Conservation (phyloP, 2,797 vertebrate genomes). For the Sebastes flavidus region DNA sequence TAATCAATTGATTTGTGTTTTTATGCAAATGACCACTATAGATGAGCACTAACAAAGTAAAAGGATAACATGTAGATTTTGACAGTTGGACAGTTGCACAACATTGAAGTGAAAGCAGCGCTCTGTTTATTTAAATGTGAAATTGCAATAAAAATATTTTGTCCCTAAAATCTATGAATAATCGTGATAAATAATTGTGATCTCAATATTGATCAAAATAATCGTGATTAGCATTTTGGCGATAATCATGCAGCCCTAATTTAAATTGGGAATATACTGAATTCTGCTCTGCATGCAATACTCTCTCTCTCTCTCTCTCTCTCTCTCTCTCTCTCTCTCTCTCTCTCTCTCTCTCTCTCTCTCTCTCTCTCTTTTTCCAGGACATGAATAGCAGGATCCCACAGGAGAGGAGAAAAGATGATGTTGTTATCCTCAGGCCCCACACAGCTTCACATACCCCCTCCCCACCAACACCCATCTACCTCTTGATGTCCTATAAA, state of each 20-base stretch:
- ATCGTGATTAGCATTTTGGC: too few species aligned
- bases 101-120: too few species aligned
- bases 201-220: too few species aligned
- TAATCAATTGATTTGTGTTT: too few species aligned
- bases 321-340: not conserved
- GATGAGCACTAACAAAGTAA: rapidly evolving
- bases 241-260: not conserved
- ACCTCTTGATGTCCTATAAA: slow-evolving; percentile 75
- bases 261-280: not conserved
- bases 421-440: slow-evolving; percentile 55
- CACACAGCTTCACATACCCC: slow-evolving; percentile 50
- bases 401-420: slow-evolving; percentile 21
- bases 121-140: too few species aligned
- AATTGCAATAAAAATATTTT: too few species aligned
- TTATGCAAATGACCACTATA: too few species aligned
- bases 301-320: not conserved
- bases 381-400: slow-evolving; percentile 41
- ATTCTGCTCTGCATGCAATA: not conserved
- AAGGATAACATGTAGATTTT: too few species aligned
- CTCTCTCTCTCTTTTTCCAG: not conserved
- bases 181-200: too few species aligned
- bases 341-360: not conserved
- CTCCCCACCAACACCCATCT: slow-evolving; percentile 19
- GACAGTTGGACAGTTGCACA: too few species aligned
- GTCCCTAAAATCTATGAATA: too few species aligned